A percentile compares a stretch with the other conserved stretches of the same genome.
Conservation (phyloP, 2,888 invertebrate genomes). For the Cephus runcator region DNA sequence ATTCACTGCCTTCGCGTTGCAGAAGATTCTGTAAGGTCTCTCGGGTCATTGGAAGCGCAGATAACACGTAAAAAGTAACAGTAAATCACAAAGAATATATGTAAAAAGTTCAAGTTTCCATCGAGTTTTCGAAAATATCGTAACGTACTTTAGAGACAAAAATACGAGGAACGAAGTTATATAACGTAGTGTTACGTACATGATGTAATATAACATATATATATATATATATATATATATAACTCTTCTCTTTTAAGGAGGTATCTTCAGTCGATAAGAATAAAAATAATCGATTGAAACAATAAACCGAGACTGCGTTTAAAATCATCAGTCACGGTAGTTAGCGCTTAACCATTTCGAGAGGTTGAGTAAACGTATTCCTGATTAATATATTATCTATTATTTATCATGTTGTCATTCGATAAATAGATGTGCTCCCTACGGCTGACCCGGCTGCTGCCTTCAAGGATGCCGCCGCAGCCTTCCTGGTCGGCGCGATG, state of each 20-base stretch:
- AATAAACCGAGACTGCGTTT: neutral
- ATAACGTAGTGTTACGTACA: neutral
- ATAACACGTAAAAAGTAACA: no score
- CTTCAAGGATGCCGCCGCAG: slow-evolving; percentile 96
- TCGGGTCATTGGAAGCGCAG: neutral
- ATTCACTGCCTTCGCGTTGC: neutral
- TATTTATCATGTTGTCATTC: neutral
- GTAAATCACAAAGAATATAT: neutral
- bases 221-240: no score
- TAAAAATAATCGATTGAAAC: neutral
- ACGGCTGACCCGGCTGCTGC: slow-evolving; percentile 90
- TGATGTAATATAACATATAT: neutral
- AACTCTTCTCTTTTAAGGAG: no score
- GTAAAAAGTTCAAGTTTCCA: neutral
- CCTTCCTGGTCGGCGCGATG: slow-evolving; percentile 98
- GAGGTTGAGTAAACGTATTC: neutral
- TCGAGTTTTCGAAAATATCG: neutral
- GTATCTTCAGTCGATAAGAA: neutral
- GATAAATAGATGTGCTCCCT: slow-evolving; percentile 75
- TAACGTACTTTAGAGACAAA: neutral
- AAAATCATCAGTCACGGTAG: neutral
- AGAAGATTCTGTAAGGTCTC: neutral
- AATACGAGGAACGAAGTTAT: neutral
- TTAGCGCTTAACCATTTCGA: neutral
- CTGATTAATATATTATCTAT: neutral